These are phyloP conservation scores for Epinotia nisella DNA, from an alignment of 2,888 invertebrate genomes.

Conservation along the genomic window DNA sequence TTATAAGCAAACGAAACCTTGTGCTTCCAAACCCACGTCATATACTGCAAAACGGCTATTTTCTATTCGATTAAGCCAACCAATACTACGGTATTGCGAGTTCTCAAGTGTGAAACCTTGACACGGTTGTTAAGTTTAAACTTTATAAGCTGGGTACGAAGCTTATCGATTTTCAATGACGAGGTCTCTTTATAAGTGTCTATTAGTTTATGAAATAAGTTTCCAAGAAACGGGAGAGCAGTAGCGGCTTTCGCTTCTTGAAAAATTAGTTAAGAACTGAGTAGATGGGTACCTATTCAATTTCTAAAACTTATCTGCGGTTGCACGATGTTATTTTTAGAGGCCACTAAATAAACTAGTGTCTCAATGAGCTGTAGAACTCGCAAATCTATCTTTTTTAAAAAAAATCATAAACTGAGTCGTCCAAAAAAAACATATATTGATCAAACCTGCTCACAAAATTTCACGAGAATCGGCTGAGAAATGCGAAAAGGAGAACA, in stretches of 20 bases:
- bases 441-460: too few species aligned
- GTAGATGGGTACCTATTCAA: too few species aligned
- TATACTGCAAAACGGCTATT: conserved; percentile 13
- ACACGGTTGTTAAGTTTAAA: conserved; percentile 31
- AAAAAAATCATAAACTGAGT: too few species aligned
- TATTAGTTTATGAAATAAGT: neutral
- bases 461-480: too few species aligned
- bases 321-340: too few species aligned
- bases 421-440: too few species aligned
- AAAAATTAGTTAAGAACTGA: too few species aligned
- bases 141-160: conserved; percentile 17
- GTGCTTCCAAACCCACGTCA: conserved; percentile 1
- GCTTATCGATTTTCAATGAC: conserved; percentile 25
- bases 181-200: neutral
- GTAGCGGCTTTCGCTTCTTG: neutral
- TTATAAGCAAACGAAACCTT: neutral
- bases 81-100: conserved; percentile 29
- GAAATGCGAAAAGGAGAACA: too few species aligned
- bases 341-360: too few species aligned
- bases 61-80: conserved; percentile 34
- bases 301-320: too few species aligned
- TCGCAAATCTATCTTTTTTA: too few species aligned
- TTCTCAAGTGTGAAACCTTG: conserved; percentile 27
- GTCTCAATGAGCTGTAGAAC: too few species aligned
- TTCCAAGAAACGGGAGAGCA: neutral